Evolutionary conservation across 2,113 vertebrate species (phyloP).

Genomic region (Chaenocephalus aceratus): DNA sequence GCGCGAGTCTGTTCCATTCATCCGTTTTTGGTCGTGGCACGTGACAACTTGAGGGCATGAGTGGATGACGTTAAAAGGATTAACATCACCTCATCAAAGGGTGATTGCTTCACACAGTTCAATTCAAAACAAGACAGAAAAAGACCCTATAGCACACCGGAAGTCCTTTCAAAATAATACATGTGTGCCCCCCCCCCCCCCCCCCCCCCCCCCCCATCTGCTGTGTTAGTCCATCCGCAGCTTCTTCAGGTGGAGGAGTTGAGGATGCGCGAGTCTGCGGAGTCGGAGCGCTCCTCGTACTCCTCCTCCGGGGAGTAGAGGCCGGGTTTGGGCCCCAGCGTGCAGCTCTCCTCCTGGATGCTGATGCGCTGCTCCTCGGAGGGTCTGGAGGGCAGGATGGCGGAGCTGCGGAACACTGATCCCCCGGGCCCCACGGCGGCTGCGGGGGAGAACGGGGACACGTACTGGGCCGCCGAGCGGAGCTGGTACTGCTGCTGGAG

Average conservation of each 20-base stretch:
- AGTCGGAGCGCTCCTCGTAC: conserved; percentile 95
- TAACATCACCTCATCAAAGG: conserved; percentile 17
- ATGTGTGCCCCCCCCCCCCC: conserved; percentile 37
- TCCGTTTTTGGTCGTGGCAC: conserved; percentile 54
- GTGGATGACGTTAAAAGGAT: conserved; percentile 11
- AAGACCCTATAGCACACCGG: background rate
- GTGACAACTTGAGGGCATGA: conserved; percentile 21
- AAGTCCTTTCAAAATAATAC: conserved; percentile 38
- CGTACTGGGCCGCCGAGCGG: conserved; percentile 90
- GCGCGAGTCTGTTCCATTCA: conserved; percentile 56
- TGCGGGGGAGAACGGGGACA: conserved; percentile 90
- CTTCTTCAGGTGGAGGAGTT: conserved; percentile 89
- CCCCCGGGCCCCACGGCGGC: conserved; percentile 68
- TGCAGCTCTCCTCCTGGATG: conserved; percentile 89
- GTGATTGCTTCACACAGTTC: conserved; percentile 35
- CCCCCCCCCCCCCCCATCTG: no score
- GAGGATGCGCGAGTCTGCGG: conserved; percentile 94
- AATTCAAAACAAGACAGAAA: conserved; percentile 30
- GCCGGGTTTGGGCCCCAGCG: conserved; percentile 89
- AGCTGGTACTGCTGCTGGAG: conserved; percentile 98
- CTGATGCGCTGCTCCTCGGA: conserved; percentile 90
- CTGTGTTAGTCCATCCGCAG: background rate
- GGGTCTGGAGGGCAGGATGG: conserved; percentile 85
- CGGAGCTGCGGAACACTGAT: conserved; percentile 89
- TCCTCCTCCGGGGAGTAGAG: conserved; percentile 94